Conservation (phyloP, 2,797 vertebrate genomes). For the Agapornis canus region DNA sequence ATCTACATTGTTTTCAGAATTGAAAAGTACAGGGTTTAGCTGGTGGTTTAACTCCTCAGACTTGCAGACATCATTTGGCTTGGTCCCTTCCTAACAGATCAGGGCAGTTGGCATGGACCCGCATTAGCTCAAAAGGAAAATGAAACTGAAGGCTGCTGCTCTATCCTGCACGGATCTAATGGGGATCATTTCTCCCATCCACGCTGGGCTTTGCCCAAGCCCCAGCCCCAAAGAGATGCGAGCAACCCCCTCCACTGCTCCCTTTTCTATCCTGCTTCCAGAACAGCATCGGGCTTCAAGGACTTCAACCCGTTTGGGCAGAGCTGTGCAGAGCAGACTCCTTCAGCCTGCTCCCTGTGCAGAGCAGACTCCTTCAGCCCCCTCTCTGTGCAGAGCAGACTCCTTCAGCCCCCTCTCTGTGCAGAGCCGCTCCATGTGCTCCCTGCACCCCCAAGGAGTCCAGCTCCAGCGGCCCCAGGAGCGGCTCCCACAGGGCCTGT, state of each 20-base stretch:
- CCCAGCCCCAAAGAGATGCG: not conserved
- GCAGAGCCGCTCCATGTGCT: not conserved
- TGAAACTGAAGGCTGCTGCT: accelerated
- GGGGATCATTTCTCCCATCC: accelerated
- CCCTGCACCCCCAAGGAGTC: not conserved
- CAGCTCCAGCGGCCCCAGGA: not conserved
- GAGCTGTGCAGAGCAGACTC: slow-evolving; percentile 1
- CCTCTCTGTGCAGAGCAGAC: not conserved
- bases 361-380: not conserved
- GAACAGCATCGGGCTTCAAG: slow-evolving; percentile 5
- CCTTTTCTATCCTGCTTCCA: not conserved
- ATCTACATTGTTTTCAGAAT: not conserved
- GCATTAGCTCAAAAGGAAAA: not conserved
- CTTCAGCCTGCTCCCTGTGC: not conserved
- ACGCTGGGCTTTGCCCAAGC: accelerated
- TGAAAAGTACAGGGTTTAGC: not conserved
- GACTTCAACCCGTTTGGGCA: slow-evolving; percentile 44
- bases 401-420: not conserved
- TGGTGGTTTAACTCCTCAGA: not conserved
- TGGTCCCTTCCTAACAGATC: too few relatives aligned
- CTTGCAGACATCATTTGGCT: not conserved
- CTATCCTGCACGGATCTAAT: accelerated
- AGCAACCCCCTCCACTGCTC: accelerated
- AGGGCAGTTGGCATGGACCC: accelerated
- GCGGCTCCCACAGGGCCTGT: not conserved